These are phyloP conservation scores for Drymodes brunneopygia DNA, from an alignment of 2,113 vertebrate genomes.

Conservation along the genomic window DNA sequence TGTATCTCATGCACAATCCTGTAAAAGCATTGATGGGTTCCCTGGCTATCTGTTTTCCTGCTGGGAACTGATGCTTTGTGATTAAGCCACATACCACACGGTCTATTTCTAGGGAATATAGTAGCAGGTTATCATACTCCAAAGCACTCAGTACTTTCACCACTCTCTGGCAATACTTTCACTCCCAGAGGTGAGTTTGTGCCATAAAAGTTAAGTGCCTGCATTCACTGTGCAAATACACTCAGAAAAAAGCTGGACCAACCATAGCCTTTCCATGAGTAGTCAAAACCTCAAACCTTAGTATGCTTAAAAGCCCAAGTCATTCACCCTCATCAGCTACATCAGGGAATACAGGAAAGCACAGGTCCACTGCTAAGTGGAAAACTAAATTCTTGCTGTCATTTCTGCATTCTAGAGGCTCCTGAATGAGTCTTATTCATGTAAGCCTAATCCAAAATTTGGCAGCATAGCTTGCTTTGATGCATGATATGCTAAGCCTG, in stretches of 20 bases:
- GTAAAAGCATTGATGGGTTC: background rate
- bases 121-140: background rate
- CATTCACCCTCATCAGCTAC: background rate
- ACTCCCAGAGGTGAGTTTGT: background rate
- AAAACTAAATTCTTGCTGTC: background rate
- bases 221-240: background rate
- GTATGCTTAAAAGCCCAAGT: rapidly evolving
- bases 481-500: background rate
- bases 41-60: background rate
- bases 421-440: background rate
- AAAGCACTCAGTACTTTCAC: background rate
- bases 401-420: background rate
- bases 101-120: background rate
- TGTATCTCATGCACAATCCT: background rate
- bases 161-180: background rate
- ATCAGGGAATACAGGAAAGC: background rate
- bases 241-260: background rate
- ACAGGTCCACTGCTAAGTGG: background rate
- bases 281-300: background rate
- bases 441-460: background rate
- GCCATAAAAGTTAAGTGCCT: background rate
- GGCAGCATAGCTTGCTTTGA: background rate
- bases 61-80: background rate
- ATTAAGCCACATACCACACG: rapidly evolving
- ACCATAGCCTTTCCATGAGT: background rate